Base-by-base conservation (phyloP, 2,113 vertebrate species). In the Cnemophilus loriae region DNA sequence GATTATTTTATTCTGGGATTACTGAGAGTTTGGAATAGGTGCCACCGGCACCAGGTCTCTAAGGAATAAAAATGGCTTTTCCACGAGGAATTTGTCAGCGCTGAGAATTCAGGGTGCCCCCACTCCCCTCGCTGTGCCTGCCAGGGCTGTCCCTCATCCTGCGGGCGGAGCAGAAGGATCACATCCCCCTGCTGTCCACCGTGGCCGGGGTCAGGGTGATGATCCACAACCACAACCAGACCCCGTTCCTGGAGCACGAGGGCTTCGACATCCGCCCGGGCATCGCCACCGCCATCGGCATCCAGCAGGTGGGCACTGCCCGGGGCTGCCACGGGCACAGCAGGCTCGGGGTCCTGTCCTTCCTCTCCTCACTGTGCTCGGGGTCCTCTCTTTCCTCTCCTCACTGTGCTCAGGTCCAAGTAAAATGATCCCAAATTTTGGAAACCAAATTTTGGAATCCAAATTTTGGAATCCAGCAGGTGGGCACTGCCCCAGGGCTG, bases 61-160 rank as follows among this genome's bases (percentile, higher is more conserved):
- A 0, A 55, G 52, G 30, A 55, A 3, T 4, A 15, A 8, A 26
- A 42, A 11, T 4, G 18, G 6, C 56, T 61, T 41, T 41, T 41
- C n/a, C n/a, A n/a, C n/a, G n/a, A n/a, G 61, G 41, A 30, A 22
- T 44, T 64, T 42, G 61, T 14, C 28, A 64, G 28, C 5, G 7
- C 39, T 44, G 41, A 27, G 57, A 16, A 53, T n/a, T n/a, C n/a
- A n/a, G n/a, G n/a, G n/a, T n/a, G n/a, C n/a, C n/a, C n/a, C n/a
- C n/a, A n/a, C n/a, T n/a, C n/a, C n/a, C n/a, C n/a, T n/a, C n/a
- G n/a, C n/a, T n/a, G n/a, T n/a, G n/a, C n/a, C n/a, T n/a, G n/a
- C n/a, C n/a, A 98, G 98, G 98, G 5, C 95, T 98, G 41, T 97
- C 97, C 35, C 87, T 98, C 3, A 92, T 97, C 52, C 95, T 98